These are phyloP conservation scores for Himantopus leucocephalus DNA, from an alignment of 2,113 vertebrate species.

Conservation along the genomic window DNA sequence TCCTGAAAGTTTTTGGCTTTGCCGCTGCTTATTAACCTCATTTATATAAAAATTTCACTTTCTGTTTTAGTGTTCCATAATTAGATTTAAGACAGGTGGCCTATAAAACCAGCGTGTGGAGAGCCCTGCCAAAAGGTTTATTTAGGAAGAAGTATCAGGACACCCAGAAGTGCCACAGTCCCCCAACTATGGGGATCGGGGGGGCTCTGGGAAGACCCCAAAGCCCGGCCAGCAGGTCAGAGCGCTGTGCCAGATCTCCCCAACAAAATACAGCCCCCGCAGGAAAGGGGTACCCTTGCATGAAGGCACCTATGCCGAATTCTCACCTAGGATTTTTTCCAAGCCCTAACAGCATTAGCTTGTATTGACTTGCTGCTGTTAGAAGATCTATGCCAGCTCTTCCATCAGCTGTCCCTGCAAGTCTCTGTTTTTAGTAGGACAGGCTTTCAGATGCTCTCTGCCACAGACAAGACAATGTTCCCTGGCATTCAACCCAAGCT, in stretches of 20 bases:
- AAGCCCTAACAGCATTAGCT: not conserved
- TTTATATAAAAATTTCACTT: not conserved
- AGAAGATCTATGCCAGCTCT: not conserved
- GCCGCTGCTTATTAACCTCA: not conserved
- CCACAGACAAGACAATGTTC: not conserved
- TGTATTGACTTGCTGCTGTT: not conserved
- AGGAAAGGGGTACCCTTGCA: not conserved
- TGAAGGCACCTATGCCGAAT: not conserved
- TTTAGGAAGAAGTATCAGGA: not conserved
- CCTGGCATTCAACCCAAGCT: not conserved
- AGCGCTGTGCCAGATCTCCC: not conserved
- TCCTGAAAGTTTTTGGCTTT: not conserved
- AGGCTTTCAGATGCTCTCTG: not conserved
- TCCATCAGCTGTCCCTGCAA: not conserved
- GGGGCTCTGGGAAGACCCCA: not conserved
- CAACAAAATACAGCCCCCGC: not conserved
- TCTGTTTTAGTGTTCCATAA: not conserved
- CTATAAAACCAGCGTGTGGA: not conserved
- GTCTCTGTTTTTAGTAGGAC: not conserved
- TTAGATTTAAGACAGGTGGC: not conserved
- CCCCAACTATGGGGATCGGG: rapidly evolving
- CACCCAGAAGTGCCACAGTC: not conserved
- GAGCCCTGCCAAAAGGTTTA: not conserved
- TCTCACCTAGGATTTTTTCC: not conserved
- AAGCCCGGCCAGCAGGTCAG: not conserved